phyloP scores from a whole-genome alignment of 2,888 invertebrate species.

The Idaea aversata region DNA sequence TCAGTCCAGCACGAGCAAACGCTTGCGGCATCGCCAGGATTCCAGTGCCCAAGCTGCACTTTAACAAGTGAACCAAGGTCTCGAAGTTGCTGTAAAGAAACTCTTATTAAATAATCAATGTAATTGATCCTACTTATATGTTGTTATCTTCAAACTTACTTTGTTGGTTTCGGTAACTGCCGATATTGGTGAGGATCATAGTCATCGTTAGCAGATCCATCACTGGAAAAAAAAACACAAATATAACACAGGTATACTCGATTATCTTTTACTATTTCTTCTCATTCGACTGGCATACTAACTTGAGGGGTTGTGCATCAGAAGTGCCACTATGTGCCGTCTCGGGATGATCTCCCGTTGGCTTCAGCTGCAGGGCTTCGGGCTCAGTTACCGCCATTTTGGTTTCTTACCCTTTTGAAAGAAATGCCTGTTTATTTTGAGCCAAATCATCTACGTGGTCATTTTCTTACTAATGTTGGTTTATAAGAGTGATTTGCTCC shows the following conservation, averaged over 20 bases:
- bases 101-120: background rate
- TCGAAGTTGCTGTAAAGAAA: conserved; percentile 83
- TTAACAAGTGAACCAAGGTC: conserved; percentile 91
- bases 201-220: conserved; percentile 54
- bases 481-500: too few species aligned
- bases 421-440: background rate
- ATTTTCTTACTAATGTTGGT: too few species aligned
- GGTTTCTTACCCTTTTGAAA: background rate
- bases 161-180: conserved; percentile 83
- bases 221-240: conserved; percentile 26
- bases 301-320: conserved; percentile 15
- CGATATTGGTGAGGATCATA: conserved; percentile 85
- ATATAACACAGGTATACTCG: background rate
- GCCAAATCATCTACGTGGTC: too few species aligned
- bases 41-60: conserved; percentile 96
- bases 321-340: background rate
- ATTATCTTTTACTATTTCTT: conserved; percentile 2
- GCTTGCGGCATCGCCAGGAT: conserved; percentile 96
- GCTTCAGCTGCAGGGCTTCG: conserved; percentile 12
- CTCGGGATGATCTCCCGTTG: conserved; percentile 7
- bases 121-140: background rate
- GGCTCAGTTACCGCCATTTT: conserved; percentile 12
- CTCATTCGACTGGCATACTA: background rate
- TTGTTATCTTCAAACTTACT: conserved; percentile 74
- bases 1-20: conserved; percentile 91